Percentiles rank a stretch among this genome's conserved stretches.
phyloP scores from a whole-genome alignment of 2,113 vertebrate genomes.

The Calyptommatus sinebrachiatus region DNA sequence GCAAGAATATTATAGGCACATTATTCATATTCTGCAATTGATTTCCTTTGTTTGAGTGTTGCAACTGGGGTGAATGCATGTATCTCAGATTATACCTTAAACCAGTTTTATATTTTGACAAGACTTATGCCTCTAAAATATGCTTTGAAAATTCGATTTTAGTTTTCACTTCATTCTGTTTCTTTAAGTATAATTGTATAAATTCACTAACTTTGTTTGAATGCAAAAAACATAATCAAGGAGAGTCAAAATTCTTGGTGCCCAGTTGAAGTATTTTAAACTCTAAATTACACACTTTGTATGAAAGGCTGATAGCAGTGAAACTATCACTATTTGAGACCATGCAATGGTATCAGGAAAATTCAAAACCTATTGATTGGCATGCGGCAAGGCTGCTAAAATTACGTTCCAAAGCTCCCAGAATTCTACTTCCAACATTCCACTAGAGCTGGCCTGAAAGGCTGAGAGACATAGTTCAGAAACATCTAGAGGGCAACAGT shows the following conservation, averaged over 20 bases:
- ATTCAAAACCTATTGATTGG: background rate
- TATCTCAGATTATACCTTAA: background rate
- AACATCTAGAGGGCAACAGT: too few species aligned
- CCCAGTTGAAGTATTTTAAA: background rate
- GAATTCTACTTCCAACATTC: too few species aligned
- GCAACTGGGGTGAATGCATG: background rate
- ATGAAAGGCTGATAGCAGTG: background rate
- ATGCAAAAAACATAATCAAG: background rate
- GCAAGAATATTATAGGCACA: background rate
- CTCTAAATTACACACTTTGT: background rate
- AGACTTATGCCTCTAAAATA: conserved; percentile 29
- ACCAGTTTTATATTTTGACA: background rate
- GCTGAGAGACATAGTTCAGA: too few species aligned
- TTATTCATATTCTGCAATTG: conserved; percentile 27
- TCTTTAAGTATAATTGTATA: conserved; percentile 2
- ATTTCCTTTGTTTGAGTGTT: conserved; percentile 18
- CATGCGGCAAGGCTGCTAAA: background rate
- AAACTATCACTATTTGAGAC: background rate
- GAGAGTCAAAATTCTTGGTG: background rate
- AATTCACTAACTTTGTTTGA: background rate
- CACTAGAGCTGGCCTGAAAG: too few species aligned
- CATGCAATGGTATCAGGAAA: background rate
- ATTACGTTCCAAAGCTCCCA: too few species aligned
- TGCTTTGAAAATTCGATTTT: background rate
- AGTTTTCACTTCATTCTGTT: background rate